phyloP scores from a whole-genome alignment of 2,113 vertebrate genomes.

The Cariama cristata region DNA sequence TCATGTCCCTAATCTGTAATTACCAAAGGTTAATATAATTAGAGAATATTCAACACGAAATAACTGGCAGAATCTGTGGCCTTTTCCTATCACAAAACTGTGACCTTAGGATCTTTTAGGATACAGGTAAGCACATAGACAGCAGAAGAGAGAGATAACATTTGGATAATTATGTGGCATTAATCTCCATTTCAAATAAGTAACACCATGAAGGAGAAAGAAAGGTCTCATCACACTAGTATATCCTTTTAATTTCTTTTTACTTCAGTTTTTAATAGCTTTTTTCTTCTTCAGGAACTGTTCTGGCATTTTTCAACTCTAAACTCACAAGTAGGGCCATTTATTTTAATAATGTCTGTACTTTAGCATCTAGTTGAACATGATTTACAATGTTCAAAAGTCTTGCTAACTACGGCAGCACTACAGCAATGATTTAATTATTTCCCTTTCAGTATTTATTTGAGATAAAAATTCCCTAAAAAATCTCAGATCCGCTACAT shows the following conservation, averaged over 20 bases:
- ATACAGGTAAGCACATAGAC: not conserved
- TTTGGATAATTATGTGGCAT: not conserved
- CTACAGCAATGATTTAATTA: not conserved
- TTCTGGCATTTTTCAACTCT: not conserved
- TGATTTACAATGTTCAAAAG: not conserved
- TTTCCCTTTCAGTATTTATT: not conserved
- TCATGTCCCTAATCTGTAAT: not conserved
- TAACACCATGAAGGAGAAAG: not conserved
- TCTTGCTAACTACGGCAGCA: not conserved
- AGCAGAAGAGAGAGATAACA: not conserved
- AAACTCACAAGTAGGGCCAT: not conserved
- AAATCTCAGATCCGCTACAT: not conserved
- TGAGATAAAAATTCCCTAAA: not conserved
- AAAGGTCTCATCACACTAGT: not conserved
- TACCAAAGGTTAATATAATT: not conserved
- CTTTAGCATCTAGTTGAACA: not conserved
- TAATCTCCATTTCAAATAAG: not conserved
- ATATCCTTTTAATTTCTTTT: not conserved
- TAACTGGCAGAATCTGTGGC: accelerated
- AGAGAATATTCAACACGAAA: not conserved
- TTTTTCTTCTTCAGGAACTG: not conserved
- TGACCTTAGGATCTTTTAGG: not conserved
- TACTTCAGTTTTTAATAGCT: not conserved
- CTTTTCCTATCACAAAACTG: not conserved
- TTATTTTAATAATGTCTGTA: not conserved